Base-by-base conservation (phyloP, 2,113 vertebrate species). In the Sorex araneus region DNA sequence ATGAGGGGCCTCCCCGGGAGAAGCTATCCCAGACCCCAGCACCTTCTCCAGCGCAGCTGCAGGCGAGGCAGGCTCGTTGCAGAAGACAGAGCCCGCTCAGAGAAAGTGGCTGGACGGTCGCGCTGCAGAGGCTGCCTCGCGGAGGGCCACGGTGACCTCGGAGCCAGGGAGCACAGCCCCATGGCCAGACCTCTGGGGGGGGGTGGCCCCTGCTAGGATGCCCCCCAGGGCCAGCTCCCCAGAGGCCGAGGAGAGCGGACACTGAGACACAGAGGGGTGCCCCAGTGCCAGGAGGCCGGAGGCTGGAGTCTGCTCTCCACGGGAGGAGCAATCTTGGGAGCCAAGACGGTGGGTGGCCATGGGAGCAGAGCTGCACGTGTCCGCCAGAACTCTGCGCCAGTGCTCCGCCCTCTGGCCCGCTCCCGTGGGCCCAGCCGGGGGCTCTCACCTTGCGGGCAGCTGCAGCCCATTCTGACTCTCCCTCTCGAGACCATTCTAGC, bases 141-240 rank as follows among this genome's bases (percentile, higher is more conserved):
- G n/a, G 63, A 11, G 64, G 74, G 57, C 50, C 13, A 45, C 45
- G 25, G 13, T 34, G 73, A 60, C 15, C n/a, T 73, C 57, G 36
- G 11, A 25, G 18, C 23, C 64, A 30, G 21, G 36, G 3, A 32
- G 64, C 25, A 60, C 28, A 45, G 18, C 50, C 18, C n/a, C 2
- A 9, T 3, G 32, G 32, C 30, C 19, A 50, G 4, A 50, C 15
- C n/a, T 6, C 1, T 66, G 8, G 36, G 28, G 27, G 30, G 21
- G 27, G 57, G 34, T 75, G 28, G 25, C 8, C 66, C 23, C 5
- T 6, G 43, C 9, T 43, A 30, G n/a, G 13, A n/a, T 32, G 28
- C n/a, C 30, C n/a, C 15, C 8, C 13, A 16, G 8, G 0, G 0
- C 10, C 0, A n/a, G 25, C 13, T 40, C 7, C 18, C 18, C 28